Percentiles rank a stretch among this genome's conserved stretches.
Evolutionary conservation across 1,140 invertebrate genomes (phyloP).

Genomic region (Glossosoma conforme): DNA sequence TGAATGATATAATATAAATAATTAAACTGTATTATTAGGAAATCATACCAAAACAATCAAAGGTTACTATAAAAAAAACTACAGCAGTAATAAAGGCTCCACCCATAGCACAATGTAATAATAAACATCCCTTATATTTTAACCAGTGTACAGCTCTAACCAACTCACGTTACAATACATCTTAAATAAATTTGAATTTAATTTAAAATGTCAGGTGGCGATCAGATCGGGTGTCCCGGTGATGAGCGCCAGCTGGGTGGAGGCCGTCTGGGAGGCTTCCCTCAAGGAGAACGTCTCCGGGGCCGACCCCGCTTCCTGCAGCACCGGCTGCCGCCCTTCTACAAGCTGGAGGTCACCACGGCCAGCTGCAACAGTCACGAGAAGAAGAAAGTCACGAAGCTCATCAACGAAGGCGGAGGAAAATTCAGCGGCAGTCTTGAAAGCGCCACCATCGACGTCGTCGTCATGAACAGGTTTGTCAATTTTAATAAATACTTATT

Average conservation of each 20-base stretch:
- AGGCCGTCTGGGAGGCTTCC: slow-evolving; percentile 71
- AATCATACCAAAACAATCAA: too few species aligned
- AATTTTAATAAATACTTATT: slow-evolving; percentile 21
- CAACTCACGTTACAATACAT: too few species aligned
- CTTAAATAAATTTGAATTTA: too few species aligned
- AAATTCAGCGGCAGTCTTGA: slow-evolving; percentile 52
- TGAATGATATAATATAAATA: too few species aligned
- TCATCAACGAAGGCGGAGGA: slow-evolving; percentile 71
- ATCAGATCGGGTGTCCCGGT: slow-evolving; percentile 64
- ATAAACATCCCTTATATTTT: too few species aligned
- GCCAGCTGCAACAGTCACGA: slow-evolving; percentile 65
- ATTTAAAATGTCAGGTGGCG: slow-evolving; percentile 73
- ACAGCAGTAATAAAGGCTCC: too few species aligned
- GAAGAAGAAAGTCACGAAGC: slow-evolving; percentile 63
- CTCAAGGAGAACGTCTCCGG: slow-evolving; percentile 57
- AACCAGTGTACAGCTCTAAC: too few species aligned
- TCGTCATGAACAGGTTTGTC: slow-evolving; percentile 51
- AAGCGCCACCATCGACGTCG: slow-evolving; percentile 49
- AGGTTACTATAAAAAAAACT: too few species aligned
- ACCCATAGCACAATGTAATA: too few species aligned
- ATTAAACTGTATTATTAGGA: too few species aligned
- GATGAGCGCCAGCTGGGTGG: slow-evolving; percentile 75
- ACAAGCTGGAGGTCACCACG: slow-evolving; percentile 71
- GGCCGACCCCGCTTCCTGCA: slow-evolving; percentile 59
- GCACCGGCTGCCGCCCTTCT: slow-evolving; percentile 73